Evolutionary conservation across 2,797 vertebrate species (phyloP).

Genomic region (Oceanodroma leucorhoa): DNA sequence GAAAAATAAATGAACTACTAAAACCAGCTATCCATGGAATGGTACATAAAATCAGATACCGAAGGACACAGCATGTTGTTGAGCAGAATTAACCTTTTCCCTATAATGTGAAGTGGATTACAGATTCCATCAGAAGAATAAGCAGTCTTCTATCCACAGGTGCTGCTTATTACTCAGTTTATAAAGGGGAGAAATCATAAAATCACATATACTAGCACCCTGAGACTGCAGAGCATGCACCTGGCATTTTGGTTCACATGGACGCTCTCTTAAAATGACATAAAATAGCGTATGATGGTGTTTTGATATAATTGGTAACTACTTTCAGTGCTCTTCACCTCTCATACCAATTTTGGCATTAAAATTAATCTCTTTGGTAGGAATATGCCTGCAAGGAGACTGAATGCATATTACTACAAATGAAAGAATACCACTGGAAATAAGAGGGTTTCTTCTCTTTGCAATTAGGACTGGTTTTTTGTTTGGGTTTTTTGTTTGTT

Average conservation of each 20-base stretch:
- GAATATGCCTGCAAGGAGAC: not conserved
- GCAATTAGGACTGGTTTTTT: accelerated
- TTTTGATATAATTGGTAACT: not conserved
- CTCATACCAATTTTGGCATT: not conserved
- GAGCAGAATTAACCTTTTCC: slow-evolving; percentile 15
- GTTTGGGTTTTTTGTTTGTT: not conserved
- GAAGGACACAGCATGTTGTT: not conserved
- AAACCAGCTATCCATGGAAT: slow-evolving; percentile 14
- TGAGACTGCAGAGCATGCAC: not conserved
- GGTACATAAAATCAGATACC: slow-evolving; percentile 24
- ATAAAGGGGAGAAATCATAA: not conserved
- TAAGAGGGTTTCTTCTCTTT: not conserved
- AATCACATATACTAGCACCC: not conserved
- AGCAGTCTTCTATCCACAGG: not conserved
- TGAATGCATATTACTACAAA: not conserved
- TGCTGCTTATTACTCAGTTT: not conserved
- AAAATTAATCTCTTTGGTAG: not conserved
- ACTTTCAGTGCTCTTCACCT: not conserved
- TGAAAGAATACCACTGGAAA: not conserved
- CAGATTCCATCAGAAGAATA: not conserved
- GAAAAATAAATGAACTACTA: slow-evolving; percentile 45
- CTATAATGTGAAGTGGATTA: not conserved
- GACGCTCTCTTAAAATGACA: not conserved
- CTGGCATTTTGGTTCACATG: not conserved
- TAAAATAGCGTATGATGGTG: not conserved